Evolutionary conservation across 2,888 invertebrate genomes (phyloP).

Genomic region (Ochropleura plecta): DNA sequence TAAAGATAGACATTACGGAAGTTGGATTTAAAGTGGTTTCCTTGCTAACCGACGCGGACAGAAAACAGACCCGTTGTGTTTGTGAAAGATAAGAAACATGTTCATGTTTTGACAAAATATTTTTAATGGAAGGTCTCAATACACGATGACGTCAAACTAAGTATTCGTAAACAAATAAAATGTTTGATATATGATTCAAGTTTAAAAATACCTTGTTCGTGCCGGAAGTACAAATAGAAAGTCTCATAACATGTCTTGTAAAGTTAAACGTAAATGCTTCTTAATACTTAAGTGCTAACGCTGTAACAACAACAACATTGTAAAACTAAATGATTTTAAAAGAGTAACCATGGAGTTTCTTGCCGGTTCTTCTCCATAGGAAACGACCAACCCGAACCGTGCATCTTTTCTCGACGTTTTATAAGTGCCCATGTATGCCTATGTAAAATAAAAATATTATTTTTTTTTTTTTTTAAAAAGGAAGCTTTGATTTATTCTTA

Average conservation of each 20-base stretch:
- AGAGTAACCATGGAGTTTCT: no score
- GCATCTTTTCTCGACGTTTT: no score
- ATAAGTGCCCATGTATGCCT: no score
- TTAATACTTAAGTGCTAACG: no score
- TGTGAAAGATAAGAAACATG: not conserved
- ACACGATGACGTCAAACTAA: not conserved
- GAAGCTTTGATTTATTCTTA: not conserved
- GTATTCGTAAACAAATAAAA: not conserved
- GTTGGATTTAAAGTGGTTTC: not conserved
- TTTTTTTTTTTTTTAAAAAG: no score
- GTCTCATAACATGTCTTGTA: not conserved
- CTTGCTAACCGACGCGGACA: not conserved
- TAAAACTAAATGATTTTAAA: no score
- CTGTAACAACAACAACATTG: no score
- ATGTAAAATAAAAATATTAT: no score
- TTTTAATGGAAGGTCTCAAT: not conserved
- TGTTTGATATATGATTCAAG: not conserved
- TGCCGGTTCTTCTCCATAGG: no score
- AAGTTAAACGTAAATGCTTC: not conserved
- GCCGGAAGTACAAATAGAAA: not conserved
- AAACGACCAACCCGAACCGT: no score
- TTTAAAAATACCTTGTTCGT: not conserved
- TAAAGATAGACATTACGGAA: not conserved
- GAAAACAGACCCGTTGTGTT: not conserved
- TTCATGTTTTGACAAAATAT: not conserved